Conservation (phyloP, 2,113 vertebrate species). For the Odontophorus gujanensis region DNA sequence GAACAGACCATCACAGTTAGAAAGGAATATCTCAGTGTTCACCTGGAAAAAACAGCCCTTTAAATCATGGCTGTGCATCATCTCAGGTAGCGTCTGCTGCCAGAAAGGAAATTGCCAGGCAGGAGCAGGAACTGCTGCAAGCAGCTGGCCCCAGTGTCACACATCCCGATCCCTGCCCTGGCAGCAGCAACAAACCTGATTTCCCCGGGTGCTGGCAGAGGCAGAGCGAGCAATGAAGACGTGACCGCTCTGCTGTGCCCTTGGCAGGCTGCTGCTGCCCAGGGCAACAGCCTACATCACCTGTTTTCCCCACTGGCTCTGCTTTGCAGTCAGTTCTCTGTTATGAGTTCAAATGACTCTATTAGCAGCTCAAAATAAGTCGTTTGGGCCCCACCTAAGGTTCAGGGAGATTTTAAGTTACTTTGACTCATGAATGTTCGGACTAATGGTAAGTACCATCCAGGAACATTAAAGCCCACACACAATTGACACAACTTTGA, state of each 20-base stretch:
- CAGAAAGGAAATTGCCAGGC: not conserved
- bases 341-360: conserved; percentile 11
- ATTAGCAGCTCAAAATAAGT: not conserved
- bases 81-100: not conserved
- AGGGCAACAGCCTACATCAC: conserved; percentile 31
- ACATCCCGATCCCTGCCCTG: not conserved
- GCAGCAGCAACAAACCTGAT: not conserved
- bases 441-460: not conserved
- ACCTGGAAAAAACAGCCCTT: not conserved
- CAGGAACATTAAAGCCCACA: conserved; percentile 30
- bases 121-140: not conserved
- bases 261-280: conserved; percentile 21
- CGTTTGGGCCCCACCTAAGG: conserved; percentile 11
- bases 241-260: not conserved
- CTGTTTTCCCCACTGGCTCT: not conserved
- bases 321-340: not conserved
- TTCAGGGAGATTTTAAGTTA: conserved; percentile 25
- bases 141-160: not conserved
- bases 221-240: not conserved
- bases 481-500: not conserved
- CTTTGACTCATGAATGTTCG: not conserved
- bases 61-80: not conserved
- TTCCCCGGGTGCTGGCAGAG: not conserved
- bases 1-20: not conserved
- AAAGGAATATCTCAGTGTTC: not conserved